Conservation (phyloP, 2,888 invertebrate species). For the Amiota minor region DNA sequence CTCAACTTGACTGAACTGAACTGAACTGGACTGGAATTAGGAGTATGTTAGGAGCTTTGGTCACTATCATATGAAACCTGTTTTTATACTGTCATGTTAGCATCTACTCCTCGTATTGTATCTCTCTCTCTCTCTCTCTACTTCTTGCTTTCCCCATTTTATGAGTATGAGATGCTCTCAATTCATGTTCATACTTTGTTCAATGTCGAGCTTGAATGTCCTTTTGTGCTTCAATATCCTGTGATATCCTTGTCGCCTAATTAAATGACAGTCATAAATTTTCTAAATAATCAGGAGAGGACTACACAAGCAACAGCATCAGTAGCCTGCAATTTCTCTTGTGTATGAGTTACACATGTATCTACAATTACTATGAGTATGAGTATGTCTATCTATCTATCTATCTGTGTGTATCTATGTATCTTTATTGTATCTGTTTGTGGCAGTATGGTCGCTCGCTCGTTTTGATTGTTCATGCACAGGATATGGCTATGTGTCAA, state of each 20-base stretch:
- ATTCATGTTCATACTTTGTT: conserved; percentile 20
- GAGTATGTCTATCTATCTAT: conserved; percentile 28
- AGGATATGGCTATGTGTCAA: conserved; percentile 23
- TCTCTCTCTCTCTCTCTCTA: too few relatives aligned
- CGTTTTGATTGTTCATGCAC: conserved; percentile 34
- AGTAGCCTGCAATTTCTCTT: conserved; percentile 31
- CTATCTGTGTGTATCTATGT: conserved; percentile 12
- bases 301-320: conserved; percentile 12
- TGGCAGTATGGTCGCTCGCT: conserved; percentile 28
- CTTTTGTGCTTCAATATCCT: not conserved
- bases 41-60: not conserved
- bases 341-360: conserved; percentile 15
- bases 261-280: conserved; percentile 65
- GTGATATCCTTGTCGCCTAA: conserved; percentile 49
- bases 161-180: not conserved
- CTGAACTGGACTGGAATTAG: conserved; percentile 47
- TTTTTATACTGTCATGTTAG: not conserved
- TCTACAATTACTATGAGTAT: conserved; percentile 38
- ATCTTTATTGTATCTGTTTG: conserved; percentile 22
- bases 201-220: too few relatives aligned
- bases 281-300: conserved; percentile 45
- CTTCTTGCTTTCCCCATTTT: too few relatives aligned
- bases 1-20: conserved; percentile 8
- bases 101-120: too few relatives aligned
- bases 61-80: not conserved